Base-by-base conservation (phyloP, 2,113 vertebrate species). In the Cyphomyrus discorhynchus region DNA sequence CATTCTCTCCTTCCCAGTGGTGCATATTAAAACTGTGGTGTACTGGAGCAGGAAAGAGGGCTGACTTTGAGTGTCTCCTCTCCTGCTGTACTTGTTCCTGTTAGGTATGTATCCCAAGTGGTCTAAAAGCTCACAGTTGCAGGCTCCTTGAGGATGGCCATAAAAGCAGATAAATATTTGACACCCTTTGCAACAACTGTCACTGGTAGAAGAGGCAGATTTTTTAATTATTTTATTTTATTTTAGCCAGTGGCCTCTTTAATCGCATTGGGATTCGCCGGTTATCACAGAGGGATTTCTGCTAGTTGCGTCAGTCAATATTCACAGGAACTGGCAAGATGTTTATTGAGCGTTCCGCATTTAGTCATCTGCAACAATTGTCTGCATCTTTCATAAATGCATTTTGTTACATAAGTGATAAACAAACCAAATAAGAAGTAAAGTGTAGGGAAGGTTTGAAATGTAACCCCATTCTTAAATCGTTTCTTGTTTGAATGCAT, bases 291-390 rank as follows among this genome's bases (percentile, higher is more conserved):
- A 7, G 50, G 52, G 6, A 52, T 85, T 89, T 66, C 89, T 17
- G 88, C 50, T 27, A 3, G 77, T 89, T 89, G 80, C 89, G 31
- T 85, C 89, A 89, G 89, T 46, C 35, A 4, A 3, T 58, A 35
- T 42, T 8, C 2, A 39, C 70, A 2, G 50, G 35, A 88, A 15
- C 53, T 24, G 86, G 39, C 31, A 27, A 31, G 86, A 58, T 88
- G 52, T 88, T 58, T 53, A 42, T 39, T 58, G 86, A 87, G 35
- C 17, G 5, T 56, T 87, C 47, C n/a, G 3, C 31, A 35, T 58
- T 42, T 42, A n/a, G n/a, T 56, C 49, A 45, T 58, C 53, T 46
- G 53, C 53, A 1, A 58, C 7, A 6, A 31, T 24, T 13, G 53
- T 3, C 53, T 17, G 10, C 39, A 17, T 88, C 9, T 53, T 53